A percentile compares a stretch with the other conserved stretches of the same genome.
These are phyloP conservation scores for Diabrotica undecimpunctata DNA, from an alignment of 1,140 invertebrate species.

Conservation along the genomic window DNA sequence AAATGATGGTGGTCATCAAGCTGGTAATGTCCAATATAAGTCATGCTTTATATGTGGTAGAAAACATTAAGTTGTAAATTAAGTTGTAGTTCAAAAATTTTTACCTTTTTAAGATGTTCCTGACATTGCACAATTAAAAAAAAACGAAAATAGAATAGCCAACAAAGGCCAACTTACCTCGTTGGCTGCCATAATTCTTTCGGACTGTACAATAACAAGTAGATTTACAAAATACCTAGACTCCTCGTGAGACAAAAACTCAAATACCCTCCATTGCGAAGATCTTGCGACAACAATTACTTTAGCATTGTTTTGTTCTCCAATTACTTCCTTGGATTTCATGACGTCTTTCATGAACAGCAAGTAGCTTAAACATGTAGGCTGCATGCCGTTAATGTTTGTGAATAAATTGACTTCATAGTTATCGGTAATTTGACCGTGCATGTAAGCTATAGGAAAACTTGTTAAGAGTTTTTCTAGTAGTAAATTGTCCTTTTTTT, in stretches of 20 bases:
- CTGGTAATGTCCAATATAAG: too few species aligned
- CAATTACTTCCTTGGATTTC: constrained; percentile 54
- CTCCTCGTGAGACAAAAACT: constrained; percentile 58
- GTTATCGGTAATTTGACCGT: constrained; percentile 54
- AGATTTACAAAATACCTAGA: constrained; percentile 64
- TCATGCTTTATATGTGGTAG: too few species aligned
- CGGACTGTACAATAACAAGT: constrained; percentile 57
- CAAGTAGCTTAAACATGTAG: constrained; percentile 60
- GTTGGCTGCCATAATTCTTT: constrained; percentile 29
- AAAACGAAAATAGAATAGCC: too few species aligned
- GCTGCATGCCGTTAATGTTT: constrained; percentile 29
- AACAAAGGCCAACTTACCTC: not conserved
- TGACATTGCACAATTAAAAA: too few species aligned
- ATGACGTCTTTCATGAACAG: constrained; percentile 62
- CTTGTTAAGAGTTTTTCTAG: constrained; percentile 56
- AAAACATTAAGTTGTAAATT: too few species aligned
- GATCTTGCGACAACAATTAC: constrained; percentile 62
- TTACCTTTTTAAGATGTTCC: too few species aligned
- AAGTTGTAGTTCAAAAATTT: too few species aligned
- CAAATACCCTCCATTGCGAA: constrained; percentile 65
- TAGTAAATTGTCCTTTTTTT: constrained; percentile 52
- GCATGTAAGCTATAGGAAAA: constrained; percentile 56
- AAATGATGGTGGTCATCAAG: too few species aligned
- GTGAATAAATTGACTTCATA: constrained; percentile 27
- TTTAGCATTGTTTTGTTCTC: constrained; percentile 55